Conservation (phyloP, 2,797 vertebrate genomes). For the Meriones psammophilus region DNA sequence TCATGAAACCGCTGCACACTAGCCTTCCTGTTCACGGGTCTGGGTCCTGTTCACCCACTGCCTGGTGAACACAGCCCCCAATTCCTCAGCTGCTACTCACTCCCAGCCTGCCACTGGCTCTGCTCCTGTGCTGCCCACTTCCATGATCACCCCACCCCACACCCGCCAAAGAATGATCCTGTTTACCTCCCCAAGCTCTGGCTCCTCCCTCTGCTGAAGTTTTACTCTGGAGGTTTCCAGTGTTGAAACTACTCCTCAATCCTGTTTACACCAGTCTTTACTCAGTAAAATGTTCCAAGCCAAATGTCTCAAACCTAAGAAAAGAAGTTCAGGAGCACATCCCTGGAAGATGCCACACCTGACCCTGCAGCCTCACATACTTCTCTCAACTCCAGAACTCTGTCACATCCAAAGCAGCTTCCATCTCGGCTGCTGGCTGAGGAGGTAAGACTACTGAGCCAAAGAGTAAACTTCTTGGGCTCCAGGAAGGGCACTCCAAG, state of each 20-base stretch:
- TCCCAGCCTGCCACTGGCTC: background rate
- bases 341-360: background rate
- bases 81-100: background rate
- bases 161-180: background rate
- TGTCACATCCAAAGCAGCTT: background rate
- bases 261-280: conserved; percentile 35
- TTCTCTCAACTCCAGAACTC: background rate
- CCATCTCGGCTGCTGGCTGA: background rate
- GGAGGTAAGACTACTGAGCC: background rate
- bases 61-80: background rate
- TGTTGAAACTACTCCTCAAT: background rate
- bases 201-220: background rate
- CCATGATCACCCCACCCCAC: background rate
- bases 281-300: background rate
- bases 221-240: background rate
- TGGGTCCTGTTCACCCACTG: background rate
- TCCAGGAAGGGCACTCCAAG: background rate
- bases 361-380: background rate
- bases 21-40: background rate
- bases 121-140: background rate
- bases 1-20: background rate
- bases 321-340: background rate
- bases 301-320: background rate
- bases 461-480: background rate
- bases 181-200: background rate